A percentile compares a stretch with the other conserved stretches of the same genome.
phyloP scores from a whole-genome alignment of 2,113 vertebrate genomes.

The Aythya baeri region DNA sequence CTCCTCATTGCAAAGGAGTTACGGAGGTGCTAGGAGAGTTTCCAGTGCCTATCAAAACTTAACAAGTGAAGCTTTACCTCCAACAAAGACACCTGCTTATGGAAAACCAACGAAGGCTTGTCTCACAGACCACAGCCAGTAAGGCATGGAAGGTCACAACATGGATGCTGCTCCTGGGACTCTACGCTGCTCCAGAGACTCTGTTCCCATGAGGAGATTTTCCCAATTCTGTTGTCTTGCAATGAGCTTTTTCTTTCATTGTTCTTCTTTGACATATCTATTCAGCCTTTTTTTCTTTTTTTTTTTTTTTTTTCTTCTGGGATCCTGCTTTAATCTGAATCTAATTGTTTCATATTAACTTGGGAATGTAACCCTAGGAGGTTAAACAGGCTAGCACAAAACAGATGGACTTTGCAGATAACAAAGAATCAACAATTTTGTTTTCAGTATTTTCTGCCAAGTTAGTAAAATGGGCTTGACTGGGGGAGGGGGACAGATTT shows the following conservation, averaged over 20 bases:
- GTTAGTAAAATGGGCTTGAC: conserved; percentile 11
- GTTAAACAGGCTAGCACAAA: conserved; percentile 20
- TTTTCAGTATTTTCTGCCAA: conserved; percentile 54
- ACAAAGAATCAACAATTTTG: conserved; percentile 30
- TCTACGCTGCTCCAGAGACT: not conserved
- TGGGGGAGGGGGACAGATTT: not conserved
- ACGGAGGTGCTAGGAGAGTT: not conserved
- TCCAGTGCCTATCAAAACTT: not conserved
- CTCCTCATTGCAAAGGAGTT: not conserved
- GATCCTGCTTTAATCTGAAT: conserved; percentile 52
- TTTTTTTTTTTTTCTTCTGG: not conserved
- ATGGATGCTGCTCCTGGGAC: not conserved
- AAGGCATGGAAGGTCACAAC: not conserved
- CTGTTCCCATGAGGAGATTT: not conserved
- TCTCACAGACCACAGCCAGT: not conserved
- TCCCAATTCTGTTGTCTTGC: not conserved
- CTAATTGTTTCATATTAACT: conserved; percentile 27
- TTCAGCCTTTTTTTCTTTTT: not conserved
- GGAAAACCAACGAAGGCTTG: not conserved
- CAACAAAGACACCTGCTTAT: not conserved
- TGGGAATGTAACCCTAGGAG: conserved; percentile 40
- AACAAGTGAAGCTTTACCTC: not conserved
- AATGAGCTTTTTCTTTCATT: not conserved
- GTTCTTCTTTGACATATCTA: not conserved
- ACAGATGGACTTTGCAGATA: conserved; percentile 41